Evolutionary conservation across 2,888 invertebrate species (phyloP).

Genomic region (Amiota minor): DNA sequence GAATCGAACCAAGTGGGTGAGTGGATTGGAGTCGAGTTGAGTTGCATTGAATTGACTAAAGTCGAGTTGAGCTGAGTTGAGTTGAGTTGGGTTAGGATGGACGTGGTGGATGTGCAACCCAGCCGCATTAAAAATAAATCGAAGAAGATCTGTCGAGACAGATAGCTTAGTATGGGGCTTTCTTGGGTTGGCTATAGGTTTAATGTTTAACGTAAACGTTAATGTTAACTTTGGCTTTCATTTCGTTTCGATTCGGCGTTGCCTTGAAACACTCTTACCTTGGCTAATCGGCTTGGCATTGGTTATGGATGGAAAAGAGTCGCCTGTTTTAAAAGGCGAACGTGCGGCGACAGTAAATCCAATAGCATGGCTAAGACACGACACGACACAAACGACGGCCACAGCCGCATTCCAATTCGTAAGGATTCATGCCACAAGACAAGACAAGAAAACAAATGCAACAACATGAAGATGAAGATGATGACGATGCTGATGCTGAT

Average conservation of each 20-base stretch:
- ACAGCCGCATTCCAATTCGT: conserved; percentile 53
- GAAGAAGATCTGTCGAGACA: conserved; percentile 59
- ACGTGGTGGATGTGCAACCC: not conserved
- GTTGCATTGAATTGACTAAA: no score
- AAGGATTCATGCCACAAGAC: conserved; percentile 56
- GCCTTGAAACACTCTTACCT: conserved; percentile 52
- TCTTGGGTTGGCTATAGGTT: conserved; percentile 30
- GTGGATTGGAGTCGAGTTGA: no score
- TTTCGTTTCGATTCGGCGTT: conserved; percentile 3
- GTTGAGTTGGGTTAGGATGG: not conserved
- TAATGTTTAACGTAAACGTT: no score
- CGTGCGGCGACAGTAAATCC: conserved; percentile 61
- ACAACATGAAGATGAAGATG: conserved; percentile 8
- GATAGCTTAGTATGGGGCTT: conserved; percentile 61
- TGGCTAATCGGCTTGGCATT: conserved; percentile 62
- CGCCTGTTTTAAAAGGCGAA: conserved; percentile 61
- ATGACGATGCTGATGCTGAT: not conserved
- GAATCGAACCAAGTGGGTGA: no score
- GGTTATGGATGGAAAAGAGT: conserved; percentile 58
- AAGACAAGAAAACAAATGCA: conserved; percentile 30
- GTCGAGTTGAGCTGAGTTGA: no score
- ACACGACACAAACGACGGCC: conserved; percentile 31
- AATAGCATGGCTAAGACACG: conserved; percentile 19
- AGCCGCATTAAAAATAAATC: conserved; percentile 27
- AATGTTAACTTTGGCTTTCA: not conserved